Evolutionary conservation across 2,797 vertebrate genomes (phyloP).

Genomic region (Gallirallus australis): DNA sequence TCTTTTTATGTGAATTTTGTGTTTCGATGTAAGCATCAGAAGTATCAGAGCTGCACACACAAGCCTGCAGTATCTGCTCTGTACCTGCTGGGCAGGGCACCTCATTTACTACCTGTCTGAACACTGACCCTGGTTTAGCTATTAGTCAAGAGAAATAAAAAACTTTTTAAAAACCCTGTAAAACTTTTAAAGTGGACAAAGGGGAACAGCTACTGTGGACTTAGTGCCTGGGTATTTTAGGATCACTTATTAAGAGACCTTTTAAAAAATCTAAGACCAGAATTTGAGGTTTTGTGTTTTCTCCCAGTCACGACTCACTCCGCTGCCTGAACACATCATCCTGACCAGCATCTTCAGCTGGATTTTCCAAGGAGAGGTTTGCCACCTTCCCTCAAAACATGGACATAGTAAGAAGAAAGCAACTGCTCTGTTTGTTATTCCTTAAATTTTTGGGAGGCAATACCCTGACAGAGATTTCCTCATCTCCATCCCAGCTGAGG

Average conservation of each 20-base stretch:
- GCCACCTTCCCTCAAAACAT: background rate
- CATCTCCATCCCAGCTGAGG: background rate
- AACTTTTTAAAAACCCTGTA: background rate
- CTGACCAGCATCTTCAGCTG: background rate
- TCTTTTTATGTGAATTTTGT: background rate
- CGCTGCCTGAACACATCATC: rapidly evolving
- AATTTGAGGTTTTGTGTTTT: background rate
- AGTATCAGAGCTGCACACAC: background rate
- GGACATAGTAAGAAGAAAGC: background rate
- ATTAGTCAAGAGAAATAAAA: background rate
- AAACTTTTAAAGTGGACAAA: background rate
- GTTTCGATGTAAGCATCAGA: background rate
- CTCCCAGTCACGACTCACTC: rapidly evolving
- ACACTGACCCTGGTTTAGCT: background rate
- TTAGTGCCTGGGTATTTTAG: background rate
- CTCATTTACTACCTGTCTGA: background rate
- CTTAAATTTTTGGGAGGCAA: background rate
- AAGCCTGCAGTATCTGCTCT: background rate
- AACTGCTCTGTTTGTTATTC: background rate
- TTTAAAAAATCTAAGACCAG: background rate
- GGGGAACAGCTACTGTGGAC: background rate
- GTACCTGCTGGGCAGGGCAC: background rate
- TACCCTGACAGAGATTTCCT: background rate
- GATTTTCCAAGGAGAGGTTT: background rate
- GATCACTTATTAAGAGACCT: background rate